Base-by-base conservation (phyloP, 2,797 vertebrate genomes). In the Delichon dasypus region DNA sequence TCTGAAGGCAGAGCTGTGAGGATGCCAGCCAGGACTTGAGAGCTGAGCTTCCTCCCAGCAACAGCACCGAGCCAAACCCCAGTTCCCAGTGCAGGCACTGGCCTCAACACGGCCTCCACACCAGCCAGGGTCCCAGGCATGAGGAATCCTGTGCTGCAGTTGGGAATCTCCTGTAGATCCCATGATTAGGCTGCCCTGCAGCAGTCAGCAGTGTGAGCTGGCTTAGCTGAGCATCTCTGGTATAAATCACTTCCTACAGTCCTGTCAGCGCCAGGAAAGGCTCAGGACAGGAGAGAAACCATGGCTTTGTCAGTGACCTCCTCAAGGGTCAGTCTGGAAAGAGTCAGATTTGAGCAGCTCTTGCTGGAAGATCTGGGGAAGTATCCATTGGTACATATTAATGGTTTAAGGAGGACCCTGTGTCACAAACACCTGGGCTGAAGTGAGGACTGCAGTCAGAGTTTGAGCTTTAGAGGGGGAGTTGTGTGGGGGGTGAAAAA, bases 1-100 rank as follows among this genome's bases (percentile, higher is more conserved):
- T 94, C 80, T 71, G 90, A 84, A 77, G 86, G 90, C 93, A 78
- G 84, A 65, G 84, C 88, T 76, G 68, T 62, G 88, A 94, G 85
- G 80, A 13, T 85, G 82, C 54, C 54, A 67, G 62, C 53, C 51
- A 45, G 77, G 71, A 34, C 34, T 16, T n/a, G 74, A 40, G 79
- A 88, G 83, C 91, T 54, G 64, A 91, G 42, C 73, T 45, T 66
- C 70, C 88, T 93, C 0, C 1, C 85, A 86, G 87, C 58, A 48
- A 0, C 36, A 19, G 5, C 0, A 2, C 8, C 1, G 11, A 25
- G 8, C 16, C 3, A 3, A 73, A 5, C 19, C 38, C 42, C 13
- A 0, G 21, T 67, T 26, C 36, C 53, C 2, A 0, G 73, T 3
- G 17, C 40, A 14, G 57, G 50, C 7, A 2, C 47, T 45, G 38